A percentile compares a stretch with the other conserved stretches of the same genome.
phyloP scores from a whole-genome alignment of 2,113 vertebrate species.

The Barbus barbus region DNA sequence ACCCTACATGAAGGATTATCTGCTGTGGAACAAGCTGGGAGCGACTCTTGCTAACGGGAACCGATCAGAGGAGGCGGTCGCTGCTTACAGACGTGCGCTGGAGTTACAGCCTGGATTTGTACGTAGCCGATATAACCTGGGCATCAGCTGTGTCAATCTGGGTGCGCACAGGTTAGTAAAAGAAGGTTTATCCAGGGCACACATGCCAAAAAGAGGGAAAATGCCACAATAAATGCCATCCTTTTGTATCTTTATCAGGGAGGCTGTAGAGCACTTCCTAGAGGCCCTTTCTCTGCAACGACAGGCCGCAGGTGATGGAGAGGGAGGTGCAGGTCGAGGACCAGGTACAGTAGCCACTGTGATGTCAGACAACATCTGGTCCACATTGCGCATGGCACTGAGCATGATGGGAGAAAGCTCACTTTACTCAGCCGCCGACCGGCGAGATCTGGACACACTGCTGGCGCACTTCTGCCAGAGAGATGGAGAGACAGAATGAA shows the following conservation, averaged over 20 bases:
- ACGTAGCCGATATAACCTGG: constrained; percentile 95
- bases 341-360: constrained; percentile 79
- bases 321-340: constrained; percentile 72
- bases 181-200: background rate
- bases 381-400: constrained; percentile 93
- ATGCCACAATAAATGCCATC: background rate
- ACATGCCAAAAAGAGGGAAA: background rate
- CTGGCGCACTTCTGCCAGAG: constrained; percentile 86
- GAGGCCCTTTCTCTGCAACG: constrained; percentile 94
- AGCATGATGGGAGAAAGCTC: constrained; percentile 98
- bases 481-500: constrained; percentile 82
- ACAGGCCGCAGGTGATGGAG: constrained; percentile 82
- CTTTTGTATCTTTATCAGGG: constrained; percentile 71
- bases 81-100: constrained; percentile 88
- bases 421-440: constrained; percentile 89
- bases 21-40: constrained; percentile 96
- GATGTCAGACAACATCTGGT: constrained; percentile 99
- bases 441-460: constrained; percentile 84
- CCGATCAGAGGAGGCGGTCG: constrained; percentile 94
- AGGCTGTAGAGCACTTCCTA: constrained; percentile 97
- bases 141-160: constrained; percentile 96
- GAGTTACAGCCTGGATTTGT: constrained; percentile 96
- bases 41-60: constrained; percentile 95
- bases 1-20: constrained; percentile 81
- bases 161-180: constrained; percentile 89